Conservation (phyloP, 2,888 invertebrate genomes). For the Drosophila greeni region DNA sequence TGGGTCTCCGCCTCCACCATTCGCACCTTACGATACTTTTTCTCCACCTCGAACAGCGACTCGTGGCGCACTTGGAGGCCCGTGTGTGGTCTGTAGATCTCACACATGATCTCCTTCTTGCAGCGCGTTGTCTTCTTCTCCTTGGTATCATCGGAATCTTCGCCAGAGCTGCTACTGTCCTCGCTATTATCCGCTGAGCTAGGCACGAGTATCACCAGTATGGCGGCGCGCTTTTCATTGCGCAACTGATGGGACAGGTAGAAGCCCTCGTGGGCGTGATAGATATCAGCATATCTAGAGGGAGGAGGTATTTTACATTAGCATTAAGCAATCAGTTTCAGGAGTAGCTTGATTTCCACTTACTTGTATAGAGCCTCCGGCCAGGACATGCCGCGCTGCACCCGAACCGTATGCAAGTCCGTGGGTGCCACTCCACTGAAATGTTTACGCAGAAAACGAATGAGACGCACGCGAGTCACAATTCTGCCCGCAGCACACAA, state of each 20-base stretch:
- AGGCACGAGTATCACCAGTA: slow-evolving; percentile 86
- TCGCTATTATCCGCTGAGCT: slow-evolving; percentile 29
- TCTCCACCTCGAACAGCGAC: slow-evolving; percentile 91
- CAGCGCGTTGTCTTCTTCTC: slow-evolving; percentile 75
- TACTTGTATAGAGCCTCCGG: slow-evolving; percentile 90
- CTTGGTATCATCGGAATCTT: slow-evolving; percentile 37
- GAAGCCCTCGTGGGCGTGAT: slow-evolving; percentile 91
- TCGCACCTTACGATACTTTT: slow-evolving; percentile 91
- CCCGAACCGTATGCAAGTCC: slow-evolving; percentile 94
- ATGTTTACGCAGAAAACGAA: slow-evolving; percentile 91
- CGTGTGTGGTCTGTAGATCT: slow-evolving; percentile 93
- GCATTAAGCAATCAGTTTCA: not conserved
- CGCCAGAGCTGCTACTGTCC: slow-evolving; percentile 22
- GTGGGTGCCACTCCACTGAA: slow-evolving; percentile 95
- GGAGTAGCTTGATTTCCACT: not conserved
- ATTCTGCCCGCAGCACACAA: slow-evolving; percentile 91
- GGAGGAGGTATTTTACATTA: not conserved
- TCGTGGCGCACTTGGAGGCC: slow-evolving; percentile 92
- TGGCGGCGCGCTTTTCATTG: slow-evolving; percentile 91
- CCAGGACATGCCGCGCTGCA: slow-evolving; percentile 94
- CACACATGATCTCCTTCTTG: slow-evolving; percentile 87
- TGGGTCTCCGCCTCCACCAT: slow-evolving; percentile 89
- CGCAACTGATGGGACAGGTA: slow-evolving; percentile 91
- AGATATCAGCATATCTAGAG: slow-evolving; percentile 83
- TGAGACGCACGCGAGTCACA: slow-evolving; percentile 89